Conservation (phyloP, 2,888 invertebrate genomes). For the Gryllus longicercus region DNA sequence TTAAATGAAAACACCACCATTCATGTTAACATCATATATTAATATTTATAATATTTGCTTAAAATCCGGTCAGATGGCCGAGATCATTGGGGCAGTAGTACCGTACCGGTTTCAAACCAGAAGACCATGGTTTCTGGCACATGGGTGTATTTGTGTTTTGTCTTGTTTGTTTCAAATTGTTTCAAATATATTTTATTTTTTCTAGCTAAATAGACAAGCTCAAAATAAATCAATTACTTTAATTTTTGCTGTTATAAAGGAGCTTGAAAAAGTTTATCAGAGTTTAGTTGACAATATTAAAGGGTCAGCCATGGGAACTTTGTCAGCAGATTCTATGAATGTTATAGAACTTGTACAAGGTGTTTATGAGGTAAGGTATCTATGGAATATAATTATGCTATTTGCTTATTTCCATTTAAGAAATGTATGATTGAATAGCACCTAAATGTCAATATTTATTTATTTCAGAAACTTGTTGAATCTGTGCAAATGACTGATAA, state of each 20-base stretch:
- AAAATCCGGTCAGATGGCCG: no score
- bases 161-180: not conserved
- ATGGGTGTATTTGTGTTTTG: not conserved
- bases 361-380: conserved; percentile 24
- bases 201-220: conserved; percentile 29
- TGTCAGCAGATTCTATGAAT: conserved; percentile 23
- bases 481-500: no score
- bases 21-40: no score
- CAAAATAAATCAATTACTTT: conserved; percentile 24
- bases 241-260: conserved; percentile 28
- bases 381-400: not conserved
- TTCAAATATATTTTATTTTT: not conserved
- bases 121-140: no score
- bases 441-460: no score
- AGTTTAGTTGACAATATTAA: conserved; percentile 18
- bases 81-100: no score
- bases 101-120: no score
- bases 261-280: not conserved
- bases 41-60: no score
- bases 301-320: conserved; percentile 24
- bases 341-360: conserved; percentile 25
- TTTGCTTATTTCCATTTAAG: no score
- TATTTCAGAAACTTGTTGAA: no score
- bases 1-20: no score
- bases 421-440: no score